A percentile compares a stretch with the other conserved stretches of the same genome.
Conservation (phyloP, 2,888 invertebrate genomes). For the Drosophila cracens region DNA sequence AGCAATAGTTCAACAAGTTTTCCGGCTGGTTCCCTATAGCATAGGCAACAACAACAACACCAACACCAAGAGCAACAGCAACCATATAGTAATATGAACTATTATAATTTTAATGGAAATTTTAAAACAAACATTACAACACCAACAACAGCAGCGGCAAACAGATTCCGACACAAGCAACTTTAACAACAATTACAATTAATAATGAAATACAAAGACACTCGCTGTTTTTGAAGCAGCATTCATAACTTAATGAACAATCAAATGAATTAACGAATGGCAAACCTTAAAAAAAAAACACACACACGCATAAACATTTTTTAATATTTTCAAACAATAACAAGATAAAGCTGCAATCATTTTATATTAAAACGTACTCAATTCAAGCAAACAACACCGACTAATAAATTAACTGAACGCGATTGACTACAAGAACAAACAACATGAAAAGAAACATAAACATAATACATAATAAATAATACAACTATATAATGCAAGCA, state of each 20-base stretch:
- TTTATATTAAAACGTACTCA: constrained; percentile 48
- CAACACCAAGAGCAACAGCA: constrained; percentile 45
- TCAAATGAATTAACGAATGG: constrained; percentile 20
- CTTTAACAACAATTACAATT: constrained; percentile 21
- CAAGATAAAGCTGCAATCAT: constrained; percentile 46
- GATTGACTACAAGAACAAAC: constrained; percentile 42
- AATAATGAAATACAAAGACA: constrained; percentile 16
- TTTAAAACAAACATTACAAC: constrained; percentile 69
- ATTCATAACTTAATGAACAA: constrained; percentile 34
- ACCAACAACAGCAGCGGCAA: constrained; percentile 42
- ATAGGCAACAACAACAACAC: constrained; percentile 75
- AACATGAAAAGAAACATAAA: constrained; percentile 10
- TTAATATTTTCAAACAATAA: constrained; percentile 39
- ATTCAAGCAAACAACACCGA: constrained; percentile 35
- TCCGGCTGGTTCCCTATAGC: constrained; percentile 92
- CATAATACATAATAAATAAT: constrained; percentile 13
- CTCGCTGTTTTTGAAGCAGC: constrained; percentile 35
- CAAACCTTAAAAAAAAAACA: constrained; percentile 9
- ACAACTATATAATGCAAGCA: constrained; percentile 7
- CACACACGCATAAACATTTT: constrained; percentile 48
- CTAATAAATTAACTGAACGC: constrained; percentile 47
- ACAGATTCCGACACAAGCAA: constrained; percentile 58
- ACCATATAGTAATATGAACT: constrained; percentile 67
- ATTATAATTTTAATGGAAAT: constrained; percentile 82
- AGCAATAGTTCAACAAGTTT: constrained; percentile 97